Conservation (phyloP, 2,113 vertebrate species). For the Enhydra lutris region DNA sequence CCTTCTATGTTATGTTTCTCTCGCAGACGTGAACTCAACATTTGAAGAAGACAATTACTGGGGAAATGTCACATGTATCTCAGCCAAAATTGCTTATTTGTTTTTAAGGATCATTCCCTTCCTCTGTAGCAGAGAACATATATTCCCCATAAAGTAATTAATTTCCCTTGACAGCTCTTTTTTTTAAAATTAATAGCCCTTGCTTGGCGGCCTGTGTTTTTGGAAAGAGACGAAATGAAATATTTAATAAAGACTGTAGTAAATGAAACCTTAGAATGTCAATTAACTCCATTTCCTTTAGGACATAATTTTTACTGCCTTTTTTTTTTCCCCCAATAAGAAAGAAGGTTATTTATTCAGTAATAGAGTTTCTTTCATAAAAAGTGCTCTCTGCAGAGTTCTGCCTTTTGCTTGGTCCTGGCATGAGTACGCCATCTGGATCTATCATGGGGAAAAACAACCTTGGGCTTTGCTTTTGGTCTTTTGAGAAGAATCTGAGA, state of each 20-base stretch:
- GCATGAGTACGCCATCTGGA: not conserved
- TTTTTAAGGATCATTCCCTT: conserved; percentile 7
- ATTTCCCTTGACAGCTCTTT: conserved; percentile 13
- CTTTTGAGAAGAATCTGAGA: not conserved
- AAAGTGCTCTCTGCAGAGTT: conserved; percentile 23
- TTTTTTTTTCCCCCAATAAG: not conserved
- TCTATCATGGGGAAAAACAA: not conserved
- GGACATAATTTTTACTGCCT: conserved; percentile 48
- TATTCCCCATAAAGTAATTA: conserved; percentile 15
- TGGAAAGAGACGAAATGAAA: conserved; percentile 34
- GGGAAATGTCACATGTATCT: not conserved
- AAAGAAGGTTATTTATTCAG: conserved; percentile 32
- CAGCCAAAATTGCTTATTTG: not conserved
- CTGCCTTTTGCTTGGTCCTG: not conserved
- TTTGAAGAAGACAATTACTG: not conserved
- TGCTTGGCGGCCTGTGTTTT: conserved; percentile 48
- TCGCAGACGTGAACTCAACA: not conserved
- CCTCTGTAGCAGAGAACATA: not conserved
- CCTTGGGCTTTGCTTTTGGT: not conserved
- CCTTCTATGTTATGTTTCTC: accelerated
- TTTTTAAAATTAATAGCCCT: conserved; percentile 32
- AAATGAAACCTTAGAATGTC: conserved; percentile 57
- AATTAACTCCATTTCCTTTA: conserved; percentile 59
- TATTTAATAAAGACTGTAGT: conserved; percentile 44
- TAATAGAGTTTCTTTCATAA: conserved; percentile 41